phyloP scores from a whole-genome alignment of 1,140 invertebrate species.

The Holotrichia oblita region DNA sequence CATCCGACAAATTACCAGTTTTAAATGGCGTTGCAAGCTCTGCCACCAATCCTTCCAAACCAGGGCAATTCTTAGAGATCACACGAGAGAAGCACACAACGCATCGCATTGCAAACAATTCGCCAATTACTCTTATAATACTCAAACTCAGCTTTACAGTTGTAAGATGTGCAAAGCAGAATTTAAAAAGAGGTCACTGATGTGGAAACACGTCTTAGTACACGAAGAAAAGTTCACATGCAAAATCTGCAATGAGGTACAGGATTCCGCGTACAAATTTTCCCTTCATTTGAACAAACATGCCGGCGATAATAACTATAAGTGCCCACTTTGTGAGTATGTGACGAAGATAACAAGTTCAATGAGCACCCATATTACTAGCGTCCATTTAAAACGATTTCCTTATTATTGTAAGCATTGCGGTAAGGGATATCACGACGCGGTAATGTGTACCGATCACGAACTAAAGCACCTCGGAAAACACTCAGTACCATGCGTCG shows the following conservation, averaged over 20 bases:
- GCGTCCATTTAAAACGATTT: slow-evolving; percentile 55
- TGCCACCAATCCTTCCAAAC: neutral
- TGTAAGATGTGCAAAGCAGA: neutral
- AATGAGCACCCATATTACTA: slow-evolving; percentile 51
- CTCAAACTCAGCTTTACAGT: neutral
- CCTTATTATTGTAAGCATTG: slow-evolving; percentile 63
- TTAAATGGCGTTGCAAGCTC: neutral
- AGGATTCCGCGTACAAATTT: slow-evolving; percentile 49
- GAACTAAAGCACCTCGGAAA: slow-evolving; percentile 74
- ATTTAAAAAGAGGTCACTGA: slow-evolving; percentile 42
- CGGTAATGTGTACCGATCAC: slow-evolving; percentile 62
- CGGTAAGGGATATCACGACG: slow-evolving; percentile 63
- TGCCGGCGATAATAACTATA: neutral
- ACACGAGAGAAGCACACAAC: neutral
- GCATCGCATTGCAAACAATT: neutral
- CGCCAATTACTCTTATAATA: neutral
- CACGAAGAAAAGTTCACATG: slow-evolving; percentile 43
- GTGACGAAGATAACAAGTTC: slow-evolving; percentile 47
- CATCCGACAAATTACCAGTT: no score
- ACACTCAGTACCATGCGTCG: slow-evolving; percentile 65
- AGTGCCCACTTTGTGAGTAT: slow-evolving; percentile 51
- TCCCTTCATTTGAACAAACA: slow-evolving; percentile 48
- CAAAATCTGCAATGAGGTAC: slow-evolving; percentile 14
- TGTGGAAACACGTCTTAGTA: slow-evolving; percentile 50
- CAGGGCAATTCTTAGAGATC: neutral